Evolutionary conservation across 2,797 vertebrate genomes (phyloP).

Genomic region (Darevskia nairensis): DNA sequence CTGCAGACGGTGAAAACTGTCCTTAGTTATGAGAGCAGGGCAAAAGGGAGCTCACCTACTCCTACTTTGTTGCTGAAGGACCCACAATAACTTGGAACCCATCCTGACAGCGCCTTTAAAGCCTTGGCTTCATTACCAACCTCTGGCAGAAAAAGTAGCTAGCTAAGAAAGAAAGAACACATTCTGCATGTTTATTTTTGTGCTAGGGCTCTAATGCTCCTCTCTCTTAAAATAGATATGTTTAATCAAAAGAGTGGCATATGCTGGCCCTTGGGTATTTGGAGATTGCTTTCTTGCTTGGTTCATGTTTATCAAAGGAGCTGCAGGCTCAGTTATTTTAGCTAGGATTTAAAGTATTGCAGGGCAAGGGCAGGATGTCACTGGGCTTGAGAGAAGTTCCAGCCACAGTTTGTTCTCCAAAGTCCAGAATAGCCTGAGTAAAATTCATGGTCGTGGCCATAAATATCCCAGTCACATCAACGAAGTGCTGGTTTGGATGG

Average conservation of each 20-base stretch:
- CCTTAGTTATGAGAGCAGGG: not conserved
- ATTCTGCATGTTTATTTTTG: not conserved
- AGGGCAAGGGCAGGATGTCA: not conserved
- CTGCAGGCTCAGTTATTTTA: not conserved
- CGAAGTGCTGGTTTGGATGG: not conserved
- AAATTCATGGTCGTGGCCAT: not conserved
- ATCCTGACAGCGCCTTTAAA: not conserved
- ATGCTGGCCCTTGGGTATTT: slow-evolving; percentile 9
- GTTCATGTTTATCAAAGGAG: slow-evolving; percentile 9
- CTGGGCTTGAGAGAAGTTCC: not conserved
- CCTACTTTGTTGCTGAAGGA: not conserved
- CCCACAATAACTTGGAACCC: too few species aligned
- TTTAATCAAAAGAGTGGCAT: slow-evolving; percentile 10
- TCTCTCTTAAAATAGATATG: slow-evolving; percentile 11
- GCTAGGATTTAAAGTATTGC: not conserved
- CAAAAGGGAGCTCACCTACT: not conserved
- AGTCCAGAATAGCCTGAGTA: not conserved
- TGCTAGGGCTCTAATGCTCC: not conserved
- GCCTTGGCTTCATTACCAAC: not conserved
- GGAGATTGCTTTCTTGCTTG: not conserved
- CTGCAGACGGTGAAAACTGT: not conserved
- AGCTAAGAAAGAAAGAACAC: not conserved
- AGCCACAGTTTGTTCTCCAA: not conserved
- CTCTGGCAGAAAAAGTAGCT: not conserved
- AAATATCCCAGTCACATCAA: slow-evolving; percentile 14